Conservation (phyloP, 2,797 vertebrate species). For the Alcedo quadribrachys region DNA sequence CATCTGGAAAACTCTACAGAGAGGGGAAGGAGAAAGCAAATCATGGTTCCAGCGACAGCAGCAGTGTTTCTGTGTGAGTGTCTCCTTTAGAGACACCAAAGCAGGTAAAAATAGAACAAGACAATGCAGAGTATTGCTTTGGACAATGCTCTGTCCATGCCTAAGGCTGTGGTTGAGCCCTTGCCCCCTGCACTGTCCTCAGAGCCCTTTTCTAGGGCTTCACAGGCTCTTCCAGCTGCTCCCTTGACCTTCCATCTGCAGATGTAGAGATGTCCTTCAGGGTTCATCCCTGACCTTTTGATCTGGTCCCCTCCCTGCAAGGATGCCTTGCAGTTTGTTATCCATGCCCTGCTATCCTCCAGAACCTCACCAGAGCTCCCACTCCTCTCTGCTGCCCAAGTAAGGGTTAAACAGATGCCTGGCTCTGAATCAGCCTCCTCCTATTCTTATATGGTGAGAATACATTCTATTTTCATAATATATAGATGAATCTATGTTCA, state of each 20-base stretch:
- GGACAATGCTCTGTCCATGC: background rate
- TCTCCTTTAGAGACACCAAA: background rate
- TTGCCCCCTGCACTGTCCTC: background rate
- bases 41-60: background rate
- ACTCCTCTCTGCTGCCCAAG: background rate
- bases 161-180: background rate
- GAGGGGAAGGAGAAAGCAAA: background rate
- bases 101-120: background rate
- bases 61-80: background rate
- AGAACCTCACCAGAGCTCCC: background rate
- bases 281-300: background rate
- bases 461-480: background rate
- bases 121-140: background rate
- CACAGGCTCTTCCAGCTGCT: background rate
- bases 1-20: background rate
- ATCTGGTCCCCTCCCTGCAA: background rate
- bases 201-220: background rate
- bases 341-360: background rate
- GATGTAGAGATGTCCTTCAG: background rate
- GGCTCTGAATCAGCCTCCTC: background rate
- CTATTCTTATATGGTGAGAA: background rate
- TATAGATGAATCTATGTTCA: background rate
- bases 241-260: background rate
- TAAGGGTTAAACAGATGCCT: background rate
- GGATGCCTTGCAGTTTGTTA: background rate